Conservation (phyloP, 2,888 invertebrate genomes). For the Cryptophagus acutangulus region DNA sequence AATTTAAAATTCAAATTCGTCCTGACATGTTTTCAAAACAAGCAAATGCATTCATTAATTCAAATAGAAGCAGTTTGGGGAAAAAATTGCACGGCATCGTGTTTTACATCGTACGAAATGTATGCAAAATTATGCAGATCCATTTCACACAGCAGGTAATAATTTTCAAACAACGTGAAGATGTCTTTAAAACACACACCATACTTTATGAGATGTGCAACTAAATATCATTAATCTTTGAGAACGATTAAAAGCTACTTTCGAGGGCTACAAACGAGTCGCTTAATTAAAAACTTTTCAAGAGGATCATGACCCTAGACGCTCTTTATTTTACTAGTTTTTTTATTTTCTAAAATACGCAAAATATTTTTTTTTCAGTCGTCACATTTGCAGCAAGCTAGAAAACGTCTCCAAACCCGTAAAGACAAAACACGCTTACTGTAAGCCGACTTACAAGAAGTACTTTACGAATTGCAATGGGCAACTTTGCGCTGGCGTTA, state of each 20-base stretch:
- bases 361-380: conserved; percentile 42
- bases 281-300: too few species aligned
- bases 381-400: conserved; percentile 53
- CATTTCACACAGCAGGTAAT: conserved; percentile 3
- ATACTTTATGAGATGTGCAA: background rate
- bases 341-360: background rate
- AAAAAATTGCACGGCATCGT: too few species aligned
- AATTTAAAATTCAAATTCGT: too few species aligned
- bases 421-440: conserved; percentile 51
- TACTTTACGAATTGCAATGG: conserved; percentile 50
- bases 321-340: background rate
- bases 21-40: too few species aligned
- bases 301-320: too few species aligned
- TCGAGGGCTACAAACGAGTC: too few species aligned
- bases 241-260: too few species aligned
- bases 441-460: conserved; percentile 53
- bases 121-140: conserved; percentile 4
- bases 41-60: too few species aligned
- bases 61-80: too few species aligned
- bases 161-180: background rate
- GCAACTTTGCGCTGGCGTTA: conserved; percentile 52
- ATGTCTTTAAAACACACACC: background rate
- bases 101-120: too few species aligned
- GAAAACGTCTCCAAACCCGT: conserved; percentile 50
- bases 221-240: background rate